Conservation (phyloP, 2,113 vertebrate species). For the Athene cunicularia region DNA sequence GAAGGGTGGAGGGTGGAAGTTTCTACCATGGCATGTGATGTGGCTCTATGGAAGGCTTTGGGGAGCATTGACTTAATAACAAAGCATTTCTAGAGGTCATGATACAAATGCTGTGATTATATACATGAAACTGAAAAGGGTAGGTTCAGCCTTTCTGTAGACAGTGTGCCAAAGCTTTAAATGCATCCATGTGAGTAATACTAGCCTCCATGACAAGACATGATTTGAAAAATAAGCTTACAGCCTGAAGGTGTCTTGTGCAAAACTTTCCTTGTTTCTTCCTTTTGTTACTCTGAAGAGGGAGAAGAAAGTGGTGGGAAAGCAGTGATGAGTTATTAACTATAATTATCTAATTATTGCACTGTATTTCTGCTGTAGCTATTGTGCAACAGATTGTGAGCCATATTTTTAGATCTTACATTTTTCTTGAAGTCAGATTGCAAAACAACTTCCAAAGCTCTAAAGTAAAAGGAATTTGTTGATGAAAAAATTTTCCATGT, state of each 20-base stretch:
- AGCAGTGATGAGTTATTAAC: constrained; percentile 60
- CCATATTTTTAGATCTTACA: constrained; percentile 35
- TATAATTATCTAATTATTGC: constrained; percentile 42
- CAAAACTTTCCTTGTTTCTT: constrained; percentile 52
- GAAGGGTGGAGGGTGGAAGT: background rate
- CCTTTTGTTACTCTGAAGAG: constrained; percentile 47
- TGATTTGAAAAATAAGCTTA: constrained; percentile 44
- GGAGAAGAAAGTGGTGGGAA: constrained; percentile 42
- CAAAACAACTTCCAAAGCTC: constrained; percentile 45
- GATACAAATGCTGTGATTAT: background rate
- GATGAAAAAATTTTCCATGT: background rate
- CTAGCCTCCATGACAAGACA: background rate
- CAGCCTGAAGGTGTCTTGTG: constrained; percentile 46
- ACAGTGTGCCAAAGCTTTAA: constrained; percentile 4
- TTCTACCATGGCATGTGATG: background rate
- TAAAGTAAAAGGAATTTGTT: constrained; percentile 44
- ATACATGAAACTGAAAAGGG: background rate
- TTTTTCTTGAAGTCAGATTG: constrained; percentile 47
- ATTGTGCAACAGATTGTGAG: constrained; percentile 56
- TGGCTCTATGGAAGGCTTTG: background rate
- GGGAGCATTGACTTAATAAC: background rate
- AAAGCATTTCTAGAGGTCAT: background rate
- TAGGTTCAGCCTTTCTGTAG: background rate
- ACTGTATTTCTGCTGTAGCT: constrained; percentile 25
- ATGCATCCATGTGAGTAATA: constrained; percentile 33